Evolutionary conservation across 1,140 invertebrate genomes (phyloP), one percentile per base, ranked within the genome.

Genomic region (Cephus cinctus): DNA sequence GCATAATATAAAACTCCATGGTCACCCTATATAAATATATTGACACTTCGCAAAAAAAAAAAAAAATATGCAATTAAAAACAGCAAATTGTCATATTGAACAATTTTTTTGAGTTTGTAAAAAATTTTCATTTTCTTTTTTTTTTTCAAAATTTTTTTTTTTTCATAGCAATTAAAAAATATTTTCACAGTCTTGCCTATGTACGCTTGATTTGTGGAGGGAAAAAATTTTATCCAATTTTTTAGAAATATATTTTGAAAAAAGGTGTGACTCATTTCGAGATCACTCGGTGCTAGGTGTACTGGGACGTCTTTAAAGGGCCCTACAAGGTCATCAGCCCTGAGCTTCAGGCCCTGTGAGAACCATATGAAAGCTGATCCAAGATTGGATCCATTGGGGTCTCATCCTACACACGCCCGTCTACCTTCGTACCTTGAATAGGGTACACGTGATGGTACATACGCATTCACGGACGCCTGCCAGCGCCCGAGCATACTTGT

Each of bases 321-420:
- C 50, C 48, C 23, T 38, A 41, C 52, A 66, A 65, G 68, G 67
- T 68, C 65, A 57, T 64, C 61, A 60, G 48, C 59, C 59, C 45
- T 55, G 52, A 64, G 50, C 43, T 47, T 54, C 41, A 56, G 44
- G 45, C 43, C 46, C 54, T 69, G 65, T 71, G 71, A 70, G 69
- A 72, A 72, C 64, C 50, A 46, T 53, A 54, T 52, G 68, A 62
- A 70, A 71, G 58, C 34, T 50, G 67, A 67, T 66, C 59, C 58
- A 50, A 52, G 54, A 53, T 52, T 27, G 25, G 25, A 27, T 6
- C 6, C 25, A 8, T n/a, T 6, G 25, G 40, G 35, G 31, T 44
- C 14, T n/a, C 42, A 23, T n/a, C 23, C 8, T 34, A 12, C 19
- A 12, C 6, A 4, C 12, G 11, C 14, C 35, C 25, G 11, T 15